phyloP scores from a whole-genome alignment of 2,888 invertebrate genomes.

The Dryobota labecula region DNA sequence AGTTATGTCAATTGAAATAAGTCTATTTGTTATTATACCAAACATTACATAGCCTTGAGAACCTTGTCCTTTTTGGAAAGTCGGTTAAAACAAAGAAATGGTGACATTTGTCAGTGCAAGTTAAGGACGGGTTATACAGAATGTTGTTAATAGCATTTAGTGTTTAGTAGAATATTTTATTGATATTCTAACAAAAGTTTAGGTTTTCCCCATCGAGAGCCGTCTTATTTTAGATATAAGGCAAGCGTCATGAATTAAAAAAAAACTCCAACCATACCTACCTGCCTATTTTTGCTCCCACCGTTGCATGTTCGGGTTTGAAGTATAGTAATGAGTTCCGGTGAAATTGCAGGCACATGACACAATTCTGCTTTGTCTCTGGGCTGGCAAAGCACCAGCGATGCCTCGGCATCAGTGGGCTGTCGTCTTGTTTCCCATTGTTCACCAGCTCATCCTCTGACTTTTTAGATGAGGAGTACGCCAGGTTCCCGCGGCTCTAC shows the following conservation, averaged over 20 bases:
- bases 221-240: too few species aligned
- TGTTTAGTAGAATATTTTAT: too few species aligned
- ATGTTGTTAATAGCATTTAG: too few species aligned
- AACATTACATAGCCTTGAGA: too few species aligned
- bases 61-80: too few species aligned
- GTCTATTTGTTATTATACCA: too few species aligned
- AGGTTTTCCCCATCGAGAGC: too few species aligned
- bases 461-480: constrained; percentile 74
- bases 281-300: background rate
- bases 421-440: background rate
- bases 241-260: too few species aligned
- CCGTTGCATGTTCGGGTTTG: background rate
- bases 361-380: background rate
- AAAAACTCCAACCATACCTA: too few species aligned
- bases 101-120: constrained; percentile 6
- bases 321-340: background rate
- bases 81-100: constrained; percentile 11
- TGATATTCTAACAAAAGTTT: too few species aligned
- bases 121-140: background rate
- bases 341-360: background rate
- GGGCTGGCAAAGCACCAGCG: background rate
- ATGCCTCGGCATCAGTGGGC: background rate
- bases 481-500: constrained; percentile 78
- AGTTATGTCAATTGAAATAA: too few species aligned
- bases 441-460: background rate